Base-by-base conservation (phyloP, 2,113 vertebrate genomes). In the Anguilla japonica region DNA sequence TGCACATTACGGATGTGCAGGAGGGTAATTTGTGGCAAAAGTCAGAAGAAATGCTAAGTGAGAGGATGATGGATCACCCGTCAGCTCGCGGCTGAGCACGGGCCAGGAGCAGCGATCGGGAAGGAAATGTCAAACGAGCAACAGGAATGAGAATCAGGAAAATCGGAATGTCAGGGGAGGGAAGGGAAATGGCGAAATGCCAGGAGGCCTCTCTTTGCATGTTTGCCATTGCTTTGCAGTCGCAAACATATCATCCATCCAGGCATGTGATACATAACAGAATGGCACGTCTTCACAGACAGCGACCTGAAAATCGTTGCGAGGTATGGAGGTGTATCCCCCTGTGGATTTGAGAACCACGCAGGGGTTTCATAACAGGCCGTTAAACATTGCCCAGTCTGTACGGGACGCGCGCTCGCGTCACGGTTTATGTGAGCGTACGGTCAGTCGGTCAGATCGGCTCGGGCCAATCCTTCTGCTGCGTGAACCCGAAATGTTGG, bases 11-110 rank as follows among this genome's bases (percentile, higher is more conserved):
- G 26, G 22, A 75, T n/a, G 71, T 75, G n/a, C 26, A 26, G 71
- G 34, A 75, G 71, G 71, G 71, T 75, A 75, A 75, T 75, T 75
- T 75, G 71, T 75, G 71, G 20, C 71, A 75, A 75, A 75, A 75
- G 71, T 75, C 71, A 75, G 26, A 75, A 75, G 71, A 75, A 75
- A 75, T 75, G 71, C 34, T 75, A 75, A 75, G 71, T 75, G 71
- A 75, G 71, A 13, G n/a, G 34, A 75, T 75, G 71, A 75, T 75
- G 71, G 71, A 75, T 75, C 71, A 34, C 71, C 71, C 26, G 71
- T 75, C 71, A 34, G 26, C 71, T 13, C 1, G 7, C 11, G n/a
- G 71, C 71, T 75, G 71, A 75, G 13, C 26, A 11, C 5, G 71
- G 71, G 11, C 2, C 26, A 29, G 71, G 2, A 75, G 26, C n/a